These are phyloP conservation scores for Tribolium castaneum DNA, from an alignment of 1,140 invertebrate species.

Conservation along the genomic window DNA sequence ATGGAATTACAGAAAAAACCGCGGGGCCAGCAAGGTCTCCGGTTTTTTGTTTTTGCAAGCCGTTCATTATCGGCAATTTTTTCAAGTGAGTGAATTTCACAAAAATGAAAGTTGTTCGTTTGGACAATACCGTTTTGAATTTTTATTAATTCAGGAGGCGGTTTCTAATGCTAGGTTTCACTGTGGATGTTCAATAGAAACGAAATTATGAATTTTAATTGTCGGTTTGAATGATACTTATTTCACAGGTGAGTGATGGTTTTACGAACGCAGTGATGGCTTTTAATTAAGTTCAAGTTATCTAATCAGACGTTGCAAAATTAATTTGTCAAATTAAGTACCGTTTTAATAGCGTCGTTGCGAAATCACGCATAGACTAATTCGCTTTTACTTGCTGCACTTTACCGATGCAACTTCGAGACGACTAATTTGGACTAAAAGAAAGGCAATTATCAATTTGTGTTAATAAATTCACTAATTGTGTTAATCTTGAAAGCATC, in stretches of 20 bases:
- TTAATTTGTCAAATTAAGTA: constrained; percentile 18
- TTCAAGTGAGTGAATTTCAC: neutral
- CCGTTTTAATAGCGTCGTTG: constrained; percentile 19
- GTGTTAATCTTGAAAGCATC: constrained; percentile 18
- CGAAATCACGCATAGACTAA: neutral
- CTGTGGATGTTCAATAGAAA: constrained; percentile 15
- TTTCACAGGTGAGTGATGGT: neutral
- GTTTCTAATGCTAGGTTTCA: constrained; percentile 13
- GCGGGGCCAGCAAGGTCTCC: constrained; percentile 12
- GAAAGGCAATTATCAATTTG: constrained; percentile 33
- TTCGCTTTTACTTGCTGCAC: constrained; percentile 20
- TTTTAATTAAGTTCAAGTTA: neutral
- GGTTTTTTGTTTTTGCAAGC: neutral
- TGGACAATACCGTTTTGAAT: neutral
- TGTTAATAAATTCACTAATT: constrained; percentile 36
- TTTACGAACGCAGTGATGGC: neutral
- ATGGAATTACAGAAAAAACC: constrained; percentile 15
- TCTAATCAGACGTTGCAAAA: constrained; percentile 22
- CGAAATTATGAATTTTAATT: constrained; percentile 13
- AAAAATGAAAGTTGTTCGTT: constrained; percentile 15
- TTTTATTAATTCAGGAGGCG: constrained; percentile 9
- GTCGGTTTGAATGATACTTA: neutral
- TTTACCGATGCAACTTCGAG: neutral
- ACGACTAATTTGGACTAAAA: constrained; percentile 1
- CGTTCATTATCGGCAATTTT: constrained; percentile 2